Percentiles rank a stretch among this genome's conserved stretches.
Evolutionary conservation across 2,797 vertebrate species (phyloP).

Genomic region (Gymnopithys bicolor): DNA sequence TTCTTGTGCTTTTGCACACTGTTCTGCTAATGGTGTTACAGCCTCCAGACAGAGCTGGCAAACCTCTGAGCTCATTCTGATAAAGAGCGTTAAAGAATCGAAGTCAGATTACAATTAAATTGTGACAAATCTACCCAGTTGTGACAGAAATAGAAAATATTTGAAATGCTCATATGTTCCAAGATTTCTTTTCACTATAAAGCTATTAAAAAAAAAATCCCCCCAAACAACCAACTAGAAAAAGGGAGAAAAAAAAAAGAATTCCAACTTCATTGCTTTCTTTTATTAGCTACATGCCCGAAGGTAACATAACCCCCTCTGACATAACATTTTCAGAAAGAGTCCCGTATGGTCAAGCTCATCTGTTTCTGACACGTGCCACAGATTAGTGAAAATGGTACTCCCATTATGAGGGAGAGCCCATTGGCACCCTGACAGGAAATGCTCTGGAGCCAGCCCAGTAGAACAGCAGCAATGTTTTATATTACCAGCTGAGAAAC

Average conservation of each 20-base stretch:
- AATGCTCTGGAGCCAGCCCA: constrained; percentile 46
- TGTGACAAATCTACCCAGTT: background rate
- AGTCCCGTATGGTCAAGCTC: constrained; percentile 58
- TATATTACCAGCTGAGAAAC: constrained; percentile 37
- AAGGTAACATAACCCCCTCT: constrained; percentile 40
- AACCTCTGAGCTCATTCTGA: constrained; percentile 97
- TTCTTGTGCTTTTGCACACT: constrained; percentile 96
- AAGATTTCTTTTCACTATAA: background rate
- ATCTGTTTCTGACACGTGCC: constrained; percentile 57
- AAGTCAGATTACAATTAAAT: background rate
- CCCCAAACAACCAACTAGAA: background rate
- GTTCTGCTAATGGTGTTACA: constrained; percentile 93
- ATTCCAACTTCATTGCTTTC: background rate
- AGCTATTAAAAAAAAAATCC: background rate
- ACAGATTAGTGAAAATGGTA: constrained; percentile 37
- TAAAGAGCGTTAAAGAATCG: constrained; percentile 70
- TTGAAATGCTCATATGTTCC: background rate
- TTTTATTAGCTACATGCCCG: background rate
- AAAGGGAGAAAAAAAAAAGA: fast-evolving
- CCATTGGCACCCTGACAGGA: constrained; percentile 64
- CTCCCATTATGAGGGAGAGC: constrained; percentile 46
- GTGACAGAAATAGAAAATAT: background rate
- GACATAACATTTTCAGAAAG: constrained; percentile 63
- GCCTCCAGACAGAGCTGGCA: constrained; percentile 97
- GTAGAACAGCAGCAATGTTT: constrained; percentile 8